Base-by-base conservation (phyloP, 37 sponge, comb jelly and placozoan species). In the Halisarca cf. caerulea region DNA sequence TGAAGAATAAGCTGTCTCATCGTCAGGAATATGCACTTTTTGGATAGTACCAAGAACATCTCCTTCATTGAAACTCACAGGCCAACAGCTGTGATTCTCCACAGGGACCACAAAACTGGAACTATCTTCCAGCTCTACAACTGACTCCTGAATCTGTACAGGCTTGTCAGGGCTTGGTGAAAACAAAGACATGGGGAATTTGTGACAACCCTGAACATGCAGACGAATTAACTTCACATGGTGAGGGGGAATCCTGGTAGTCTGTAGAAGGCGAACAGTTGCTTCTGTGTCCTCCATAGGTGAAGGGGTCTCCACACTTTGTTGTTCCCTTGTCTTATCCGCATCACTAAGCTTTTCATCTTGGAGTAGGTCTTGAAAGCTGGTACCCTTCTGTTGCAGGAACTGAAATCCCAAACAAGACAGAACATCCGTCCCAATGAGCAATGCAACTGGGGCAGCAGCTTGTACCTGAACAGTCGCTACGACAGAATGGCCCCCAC, bases 211-310 rank as follows among this genome's bases (percentile, higher is more conserved):
- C 57, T 54, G 17, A 54, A 11, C n/a, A n/a, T n/a, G n/a, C n/a
- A 35, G 69, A 62, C 47, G 83, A 11, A 82, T 47, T 1, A 66
- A 25, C 69, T 64, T 82, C 27, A 21, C 60, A 32, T 64, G 47
- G 5, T 44, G 35, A 41, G 83, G 69, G 2, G 83, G 83, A 8
- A 82, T 21, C 15, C 69, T 42, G 20, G 51, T 51, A 4, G 68
- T 44, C 62, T 62, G 68, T 59, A 82, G 41, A 23, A 82, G 68
- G 11, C 36, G 24, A 20, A 82, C 66, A 18, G 40, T 62, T 54
- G 40, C 81, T 81, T 8, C n/a, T n/a, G 79, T 9, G 5, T 4
- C 44, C 18, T 6, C 23, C 79, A 20, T 23, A 23, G 30, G 30
- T 15, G 6, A 8, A 7, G 25, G 6, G 5, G 25, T 23, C 11